Evolutionary conservation across 2,888 invertebrate species (phyloP).

Genomic region (Leptothorax acervorum): DNA sequence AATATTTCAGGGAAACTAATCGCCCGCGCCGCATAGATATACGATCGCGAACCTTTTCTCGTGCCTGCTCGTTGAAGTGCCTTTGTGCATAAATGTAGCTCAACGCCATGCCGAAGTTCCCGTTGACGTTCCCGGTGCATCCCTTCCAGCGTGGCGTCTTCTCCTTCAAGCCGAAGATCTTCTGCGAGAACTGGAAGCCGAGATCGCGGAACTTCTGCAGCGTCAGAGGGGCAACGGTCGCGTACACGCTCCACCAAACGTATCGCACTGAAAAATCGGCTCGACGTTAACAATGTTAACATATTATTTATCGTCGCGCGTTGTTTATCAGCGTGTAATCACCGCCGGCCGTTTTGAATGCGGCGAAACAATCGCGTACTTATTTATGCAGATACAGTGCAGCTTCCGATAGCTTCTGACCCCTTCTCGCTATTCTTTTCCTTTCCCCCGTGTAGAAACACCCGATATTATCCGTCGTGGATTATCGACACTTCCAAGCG

Average conservation of each 20-base stretch:
- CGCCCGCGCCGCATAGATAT: neutral
- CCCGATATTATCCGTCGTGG: neutral
- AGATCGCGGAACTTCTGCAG: conserved; percentile 87
- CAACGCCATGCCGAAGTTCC: conserved; percentile 89
- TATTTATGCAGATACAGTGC: neutral
- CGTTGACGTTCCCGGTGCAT: conserved; percentile 89
- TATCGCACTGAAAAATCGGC: conserved; percentile 88
- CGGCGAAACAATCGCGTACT: neutral
- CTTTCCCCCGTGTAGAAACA: neutral
- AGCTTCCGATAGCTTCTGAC: conserved; percentile 68
- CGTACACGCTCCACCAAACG: conserved; percentile 91
- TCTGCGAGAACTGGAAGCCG: conserved; percentile 89
- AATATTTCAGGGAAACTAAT: neutral
- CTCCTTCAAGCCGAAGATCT: conserved; percentile 89
- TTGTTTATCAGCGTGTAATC: neutral
- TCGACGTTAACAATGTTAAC: neutral
- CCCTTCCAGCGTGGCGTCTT: conserved; percentile 89
- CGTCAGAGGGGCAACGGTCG: conserved; percentile 89
- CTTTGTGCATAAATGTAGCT: conserved; percentile 89
- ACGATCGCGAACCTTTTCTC: conserved; percentile 87
- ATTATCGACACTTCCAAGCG: neutral
- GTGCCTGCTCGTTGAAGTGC: conserved; percentile 88
- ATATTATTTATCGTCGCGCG: conserved; percentile 24
- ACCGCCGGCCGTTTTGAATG: neutral
- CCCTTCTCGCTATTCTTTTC: conserved; percentile 42